phyloP scores from a whole-genome alignment of 2,113 vertebrate genomes.

The Entomyzon cyanotis region DNA sequence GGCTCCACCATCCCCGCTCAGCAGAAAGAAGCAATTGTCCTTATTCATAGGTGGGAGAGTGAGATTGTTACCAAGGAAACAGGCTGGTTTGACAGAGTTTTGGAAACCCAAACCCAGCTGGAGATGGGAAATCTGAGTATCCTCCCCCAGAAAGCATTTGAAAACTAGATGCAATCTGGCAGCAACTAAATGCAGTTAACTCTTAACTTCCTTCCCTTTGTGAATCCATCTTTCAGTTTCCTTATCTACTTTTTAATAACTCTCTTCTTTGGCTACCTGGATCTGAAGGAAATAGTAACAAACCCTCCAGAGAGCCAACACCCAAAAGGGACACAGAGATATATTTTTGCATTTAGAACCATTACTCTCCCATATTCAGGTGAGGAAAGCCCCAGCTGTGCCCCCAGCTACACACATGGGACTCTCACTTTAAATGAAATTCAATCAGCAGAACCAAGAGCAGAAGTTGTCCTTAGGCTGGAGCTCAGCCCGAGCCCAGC shows the following conservation, averaged over 20 bases:
- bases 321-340: background rate
- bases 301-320: background rate
- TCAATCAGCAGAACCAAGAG: background rate
- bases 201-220: constrained; percentile 1
- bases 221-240: constrained; percentile 12
- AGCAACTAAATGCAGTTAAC: constrained; percentile 49
- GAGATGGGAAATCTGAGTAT: constrained; percentile 57
- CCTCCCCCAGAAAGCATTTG: constrained; percentile 62
- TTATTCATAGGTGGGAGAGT: constrained; percentile 32
- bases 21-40: constrained; percentile 51
- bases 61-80: constrained; percentile 63
- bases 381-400: background rate
- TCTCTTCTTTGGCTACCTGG: background rate
- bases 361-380: background rate
- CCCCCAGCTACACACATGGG: background rate
- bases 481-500: background rate
- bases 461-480: background rate
- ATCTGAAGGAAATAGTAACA: background rate
- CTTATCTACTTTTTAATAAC: background rate
- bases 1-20: background rate
- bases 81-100: constrained; percentile 45
- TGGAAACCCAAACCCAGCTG: constrained; percentile 61
- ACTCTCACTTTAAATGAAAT: background rate
- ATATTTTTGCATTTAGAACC: background rate
- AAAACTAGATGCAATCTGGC: constrained; percentile 60